Base-by-base conservation (phyloP, 2,113 vertebrate species). In the Spilogale gracilis region DNA sequence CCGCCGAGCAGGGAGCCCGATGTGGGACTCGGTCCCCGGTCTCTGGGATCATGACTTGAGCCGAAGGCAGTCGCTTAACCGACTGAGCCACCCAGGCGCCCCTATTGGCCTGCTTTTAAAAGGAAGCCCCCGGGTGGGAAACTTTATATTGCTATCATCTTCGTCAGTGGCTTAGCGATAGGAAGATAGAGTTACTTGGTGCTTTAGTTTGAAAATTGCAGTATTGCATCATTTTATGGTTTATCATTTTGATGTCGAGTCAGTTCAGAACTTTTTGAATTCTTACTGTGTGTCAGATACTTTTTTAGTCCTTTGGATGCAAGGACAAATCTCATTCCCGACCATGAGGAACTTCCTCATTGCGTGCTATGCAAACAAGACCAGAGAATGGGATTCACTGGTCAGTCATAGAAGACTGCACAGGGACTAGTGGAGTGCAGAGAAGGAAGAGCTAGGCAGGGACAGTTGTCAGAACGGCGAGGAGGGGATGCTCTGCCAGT, bases 311-410 rank as follows among this genome's bases (percentile, higher is more conserved):
- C 5, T 45, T 91, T 91, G 71, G 89, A 38, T 73, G 32, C 58
- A 23, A 94, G 25, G 52, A 81, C 48, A 54, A 74, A 25, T 93
- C 23, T 91, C 21, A 79, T 43, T 38, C 9, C 74, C 21, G 74
- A 32, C 74, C 67, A 16, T 17, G 74, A 94, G 89, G 48, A 67
- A 56, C 91, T 97, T 95, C 91, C 96, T 96, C 81, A 95, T 54
- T 73, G 25, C 0, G 4, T 52, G 91, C n/a, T 43, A n/a, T 71
- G 43, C 78, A 89, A 54, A 82, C 23, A 52, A 50, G 54, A 25
- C 21, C 5, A 23, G 50, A 18, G 23, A 38, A 38, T 21, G 18
- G 61, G 92, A 91, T 25, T 97, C 69, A 54, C 78, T 54, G 3
- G 45, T 91, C 63, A 67, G 6, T 54, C 63, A 61, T 65, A 60